Evolutionary conservation across 2,797 vertebrate genomes (phyloP).

Genomic region (Luscinia luscinia): DNA sequence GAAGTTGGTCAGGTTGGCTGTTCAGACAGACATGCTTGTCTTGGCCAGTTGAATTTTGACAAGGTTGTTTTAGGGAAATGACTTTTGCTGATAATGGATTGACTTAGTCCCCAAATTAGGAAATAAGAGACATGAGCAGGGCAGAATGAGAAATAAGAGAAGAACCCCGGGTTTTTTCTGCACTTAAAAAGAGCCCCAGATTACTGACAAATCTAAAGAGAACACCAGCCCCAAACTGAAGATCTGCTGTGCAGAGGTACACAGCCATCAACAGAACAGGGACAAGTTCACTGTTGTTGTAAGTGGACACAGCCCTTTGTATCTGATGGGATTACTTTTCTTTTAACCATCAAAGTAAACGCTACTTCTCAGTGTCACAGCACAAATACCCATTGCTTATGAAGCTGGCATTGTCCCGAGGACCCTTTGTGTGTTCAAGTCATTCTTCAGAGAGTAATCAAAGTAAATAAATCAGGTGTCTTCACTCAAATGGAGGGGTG

Average conservation of each 20-base stretch:
- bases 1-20: background rate
- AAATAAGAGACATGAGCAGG: background rate
- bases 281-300: rapidly evolving
- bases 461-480: background rate
- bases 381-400: background rate
- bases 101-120: background rate
- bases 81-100: background rate
- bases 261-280: background rate
- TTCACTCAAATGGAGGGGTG: background rate
- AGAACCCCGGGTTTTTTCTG: background rate
- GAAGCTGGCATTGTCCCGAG: background rate
- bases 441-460: background rate
- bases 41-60: background rate
- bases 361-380: background rate
- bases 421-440: background rate
- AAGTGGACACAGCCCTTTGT: background rate
- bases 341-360: background rate
- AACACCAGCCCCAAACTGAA: background rate
- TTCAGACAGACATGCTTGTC: background rate
- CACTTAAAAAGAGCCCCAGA: background rate
- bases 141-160: background rate
- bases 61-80: background rate
- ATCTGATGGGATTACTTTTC: background rate
- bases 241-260: background rate
- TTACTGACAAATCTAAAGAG: background rate